These are phyloP conservation scores for Ictalurus furcatus DNA, from an alignment of 2,113 vertebrate genomes.

Conservation along the genomic window DNA sequence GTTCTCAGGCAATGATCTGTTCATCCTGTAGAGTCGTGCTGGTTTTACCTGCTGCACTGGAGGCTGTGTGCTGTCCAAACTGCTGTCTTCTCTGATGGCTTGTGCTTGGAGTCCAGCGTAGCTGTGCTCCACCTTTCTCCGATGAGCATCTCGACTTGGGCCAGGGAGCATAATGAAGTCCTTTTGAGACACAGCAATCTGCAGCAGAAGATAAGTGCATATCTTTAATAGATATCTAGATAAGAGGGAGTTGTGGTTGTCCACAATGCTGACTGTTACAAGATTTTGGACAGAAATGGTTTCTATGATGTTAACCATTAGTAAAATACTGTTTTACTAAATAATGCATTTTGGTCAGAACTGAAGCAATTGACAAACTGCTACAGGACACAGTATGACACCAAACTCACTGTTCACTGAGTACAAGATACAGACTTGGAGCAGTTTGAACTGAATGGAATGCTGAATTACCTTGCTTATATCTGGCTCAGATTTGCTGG, in stretches of 20 bases:
- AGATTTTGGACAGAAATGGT: not conserved
- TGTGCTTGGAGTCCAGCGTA: constrained; percentile 49
- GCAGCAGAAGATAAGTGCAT: constrained; percentile 46
- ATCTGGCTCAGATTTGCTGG: constrained; percentile 93
- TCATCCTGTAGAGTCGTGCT: constrained; percentile 13
- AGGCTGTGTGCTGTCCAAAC: constrained; percentile 17
- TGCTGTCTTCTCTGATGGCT: constrained; percentile 52
- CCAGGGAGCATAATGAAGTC: constrained; percentile 78
- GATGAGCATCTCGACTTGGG: constrained; percentile 65
- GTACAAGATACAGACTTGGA: not conserved
- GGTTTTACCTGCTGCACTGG: constrained; percentile 45
- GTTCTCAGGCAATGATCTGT: not conserved
- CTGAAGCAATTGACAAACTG: not conserved
- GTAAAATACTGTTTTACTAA: not conserved
- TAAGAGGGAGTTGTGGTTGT: not conserved
- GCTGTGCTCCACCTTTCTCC: constrained; percentile 52
- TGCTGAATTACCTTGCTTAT: constrained; percentile 85
- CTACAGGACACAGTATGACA: not conserved
- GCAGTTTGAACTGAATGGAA: not conserved
- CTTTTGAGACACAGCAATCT: constrained; percentile 84
- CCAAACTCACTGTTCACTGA: not conserved
- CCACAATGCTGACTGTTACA: not conserved
- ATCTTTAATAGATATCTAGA: not conserved
- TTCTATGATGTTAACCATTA: not conserved
- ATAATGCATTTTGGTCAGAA: not conserved